Base-by-base conservation (phyloP, 1,140 invertebrate genomes). In the Drosophila persimilis region DNA sequence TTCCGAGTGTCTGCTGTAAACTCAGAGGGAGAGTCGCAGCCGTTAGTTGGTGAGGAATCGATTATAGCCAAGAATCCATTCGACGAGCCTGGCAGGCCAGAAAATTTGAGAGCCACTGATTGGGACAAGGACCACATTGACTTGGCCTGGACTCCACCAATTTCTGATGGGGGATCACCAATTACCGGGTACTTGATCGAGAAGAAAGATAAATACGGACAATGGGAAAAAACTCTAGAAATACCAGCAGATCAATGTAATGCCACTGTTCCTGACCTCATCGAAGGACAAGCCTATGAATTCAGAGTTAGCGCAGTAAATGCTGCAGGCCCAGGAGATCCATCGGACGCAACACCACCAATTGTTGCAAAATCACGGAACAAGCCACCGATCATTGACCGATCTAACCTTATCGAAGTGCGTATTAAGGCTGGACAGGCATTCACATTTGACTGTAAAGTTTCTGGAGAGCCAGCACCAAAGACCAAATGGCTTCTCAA, bases 1-100 rank as follows among this genome's bases (percentile, higher is more conserved):
- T 98, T 98, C 94, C 94, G 98, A 61, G 98, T 99, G 2, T 95
- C 96, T 24, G 99, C 99, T 53, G 97, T 99, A 9, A 99, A 99
- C 92, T 93, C 96, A 7, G 97, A 99, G 91, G 99, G 99, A 35
- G 97, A 99, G 92, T 99, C 98, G 2, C 97, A 97, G 80, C 98
- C 98, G 15, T 92, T 99, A n/a, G 95, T 95, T 72, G 95, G 97
- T 0, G 95, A 97, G 35, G 94, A 96, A 89, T 93, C 96, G 11
- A 97, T 99, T 51, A 92, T 97, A 83, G 98, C 98, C 17, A 99
- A 99, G 93, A 98, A 99, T 96, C 98, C 98, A 62, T 99, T 96
- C 90, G 97, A 98, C 89, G 96, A 98, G 92, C 98, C 99, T 64
- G 97, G 97, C 62, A 97, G 97, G 80, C 98, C 97, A 11, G 96